A percentile compares a stretch with the other conserved stretches of the same genome.
Conservation (phyloP, 1,140 invertebrate genomes). For the Eciton burchellii region DNA sequence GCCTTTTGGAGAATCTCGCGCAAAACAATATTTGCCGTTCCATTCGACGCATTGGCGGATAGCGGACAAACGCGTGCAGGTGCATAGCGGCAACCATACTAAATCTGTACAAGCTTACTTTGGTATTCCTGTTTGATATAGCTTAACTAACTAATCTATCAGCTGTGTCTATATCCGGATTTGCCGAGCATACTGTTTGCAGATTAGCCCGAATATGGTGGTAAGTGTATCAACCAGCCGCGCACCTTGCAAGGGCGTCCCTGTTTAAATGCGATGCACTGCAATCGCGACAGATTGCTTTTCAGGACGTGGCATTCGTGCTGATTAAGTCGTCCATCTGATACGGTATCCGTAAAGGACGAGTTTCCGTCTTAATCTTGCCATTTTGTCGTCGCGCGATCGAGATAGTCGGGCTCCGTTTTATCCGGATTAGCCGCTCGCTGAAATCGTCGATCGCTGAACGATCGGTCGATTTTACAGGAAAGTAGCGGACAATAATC, state of each 20-base stretch:
- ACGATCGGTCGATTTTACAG: neutral
- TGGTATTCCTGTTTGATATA: slow-evolving; percentile 58
- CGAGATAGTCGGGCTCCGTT: too few relatives aligned
- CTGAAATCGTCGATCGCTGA: neutral
- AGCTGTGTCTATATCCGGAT: slow-evolving; percentile 62
- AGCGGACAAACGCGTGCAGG: slow-evolving; percentile 54
- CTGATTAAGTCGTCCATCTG: neutral
- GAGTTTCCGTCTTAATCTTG: neutral
- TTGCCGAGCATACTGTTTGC: slow-evolving; percentile 60
- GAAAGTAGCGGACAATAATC: neutral
- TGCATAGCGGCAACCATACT: slow-evolving; percentile 48
- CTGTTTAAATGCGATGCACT: slow-evolving; percentile 4
- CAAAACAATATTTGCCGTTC: slow-evolving; percentile 51
- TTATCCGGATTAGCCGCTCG: too few relatives aligned
- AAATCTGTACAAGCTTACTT: slow-evolving; percentile 61
- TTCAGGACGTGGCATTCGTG: neutral
- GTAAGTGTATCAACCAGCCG: slow-evolving; percentile 56
- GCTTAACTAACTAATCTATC: slow-evolving; percentile 65
- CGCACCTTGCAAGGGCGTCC: slow-evolving; percentile 32
- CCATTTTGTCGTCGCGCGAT: neutral
- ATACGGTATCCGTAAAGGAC: neutral
- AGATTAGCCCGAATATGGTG: slow-evolving; percentile 62
- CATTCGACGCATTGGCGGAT: slow-evolving; percentile 51
- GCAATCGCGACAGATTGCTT: slow-evolving; percentile 13
- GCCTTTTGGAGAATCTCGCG: slow-evolving; percentile 47